Evolutionary conservation across 2,888 invertebrate species (phyloP).

Genomic region (Desoria tigrina): DNA sequence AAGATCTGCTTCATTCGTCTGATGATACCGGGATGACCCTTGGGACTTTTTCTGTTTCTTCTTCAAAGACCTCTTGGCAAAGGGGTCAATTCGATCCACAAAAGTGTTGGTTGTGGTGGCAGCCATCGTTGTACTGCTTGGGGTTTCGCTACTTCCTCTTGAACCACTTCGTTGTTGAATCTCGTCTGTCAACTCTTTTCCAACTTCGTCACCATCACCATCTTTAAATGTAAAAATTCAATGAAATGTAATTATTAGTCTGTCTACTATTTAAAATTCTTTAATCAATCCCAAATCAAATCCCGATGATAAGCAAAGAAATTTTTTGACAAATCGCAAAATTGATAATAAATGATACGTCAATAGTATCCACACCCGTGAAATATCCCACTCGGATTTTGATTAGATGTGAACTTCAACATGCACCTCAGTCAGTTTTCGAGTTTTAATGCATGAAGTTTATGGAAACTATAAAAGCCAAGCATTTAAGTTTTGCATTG

Average conservation of each 20-base stretch:
- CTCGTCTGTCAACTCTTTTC: slow-evolving; percentile 46
- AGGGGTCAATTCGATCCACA: slow-evolving; percentile 99
- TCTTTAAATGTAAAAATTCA: slow-evolving; percentile 19
- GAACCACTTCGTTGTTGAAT: slow-evolving; percentile 36
- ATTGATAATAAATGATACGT: too few species aligned
- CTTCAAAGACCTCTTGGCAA: slow-evolving; percentile 95
- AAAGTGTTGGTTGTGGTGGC: slow-evolving; percentile 65
- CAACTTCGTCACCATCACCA: slow-evolving; percentile 40
- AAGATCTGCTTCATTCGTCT: slow-evolving; percentile 96
- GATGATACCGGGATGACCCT: slow-evolving; percentile 97
- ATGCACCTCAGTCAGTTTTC: too few species aligned
- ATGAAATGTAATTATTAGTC: slow-evolving; percentile 6
- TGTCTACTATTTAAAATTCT: not conserved
- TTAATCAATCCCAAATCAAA: too few species aligned
- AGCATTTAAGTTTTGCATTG: too few species aligned
- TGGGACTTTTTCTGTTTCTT: slow-evolving; percentile 98
- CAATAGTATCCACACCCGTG: too few species aligned
- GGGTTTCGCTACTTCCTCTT: slow-evolving; percentile 32
- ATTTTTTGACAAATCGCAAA: too few species aligned
- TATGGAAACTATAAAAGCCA: too few species aligned
- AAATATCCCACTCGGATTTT: too few species aligned
- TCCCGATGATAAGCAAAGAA: too few species aligned
- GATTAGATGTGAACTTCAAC: too few species aligned
- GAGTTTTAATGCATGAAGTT: too few species aligned
- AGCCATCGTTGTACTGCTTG: slow-evolving; percentile 46